Evolutionary conservation across 2,113 vertebrate genomes (phyloP).

Genomic region (Danio rerio): DNA sequence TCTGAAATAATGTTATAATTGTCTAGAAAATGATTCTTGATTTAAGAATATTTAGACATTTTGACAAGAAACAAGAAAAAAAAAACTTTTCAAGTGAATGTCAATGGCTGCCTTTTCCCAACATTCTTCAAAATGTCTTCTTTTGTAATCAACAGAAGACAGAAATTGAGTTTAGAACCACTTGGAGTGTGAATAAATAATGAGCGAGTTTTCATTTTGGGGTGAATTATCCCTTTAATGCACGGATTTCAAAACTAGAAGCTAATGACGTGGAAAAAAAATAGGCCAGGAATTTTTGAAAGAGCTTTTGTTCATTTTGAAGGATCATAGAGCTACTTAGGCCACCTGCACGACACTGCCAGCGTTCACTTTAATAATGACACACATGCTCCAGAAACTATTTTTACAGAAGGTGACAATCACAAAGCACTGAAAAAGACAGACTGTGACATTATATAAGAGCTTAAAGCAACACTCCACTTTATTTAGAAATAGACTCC

Average conservation of each 20-base stretch:
- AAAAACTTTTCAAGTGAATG: no score
- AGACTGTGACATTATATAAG: not conserved
- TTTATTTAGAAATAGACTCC: no score
- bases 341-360: not conserved
- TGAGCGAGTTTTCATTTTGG: no score
- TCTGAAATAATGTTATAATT: no score
- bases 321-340: not conserved
- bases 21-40: no score
- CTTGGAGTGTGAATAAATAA: no score
- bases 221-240: not conserved
- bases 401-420: slow-evolving; percentile 8
- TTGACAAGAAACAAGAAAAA: no score
- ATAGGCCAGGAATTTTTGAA: not conserved
- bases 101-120: no score
- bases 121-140: no score
- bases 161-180: no score
- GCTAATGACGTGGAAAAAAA: not conserved
- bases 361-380: not conserved
- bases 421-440: not conserved
- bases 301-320: not conserved
- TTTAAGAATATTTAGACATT: no score
- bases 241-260: not conserved
- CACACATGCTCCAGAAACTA: slow-evolving; percentile 20
- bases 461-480: not conserved
- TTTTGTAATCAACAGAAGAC: no score